Base-by-base conservation (phyloP, 2,888 invertebrate species). In the Leptarthrus brevirostris region DNA sequence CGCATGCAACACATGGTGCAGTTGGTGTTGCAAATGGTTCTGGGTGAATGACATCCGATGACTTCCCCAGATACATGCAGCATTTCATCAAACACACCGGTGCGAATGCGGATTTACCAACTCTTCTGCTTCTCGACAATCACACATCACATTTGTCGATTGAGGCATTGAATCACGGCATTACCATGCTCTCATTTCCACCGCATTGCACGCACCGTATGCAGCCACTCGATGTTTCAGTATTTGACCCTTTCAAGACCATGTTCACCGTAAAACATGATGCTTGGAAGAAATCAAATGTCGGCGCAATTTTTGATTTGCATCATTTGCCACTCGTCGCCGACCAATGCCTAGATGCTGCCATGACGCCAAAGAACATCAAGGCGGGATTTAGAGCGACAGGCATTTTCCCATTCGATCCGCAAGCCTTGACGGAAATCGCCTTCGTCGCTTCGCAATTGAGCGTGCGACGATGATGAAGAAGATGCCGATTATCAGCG, bases 281-380 rank as follows among this genome's bases (percentile, higher is more conserved):
- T 22, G 58, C 16, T n/a, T 58, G 26, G 26, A 30, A n/a, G n/a
- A 58, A n/a, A 14, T 26, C 26, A 5, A 30, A 58, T 22, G 22
- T 30, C n/a, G 58, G 58, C 22, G 58, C 30, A 4, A 58, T 10
- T n/a, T 58, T 58, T 58, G 30, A 58, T 30, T 58, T 58, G 30
- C 58, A 58, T 58, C 58, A 26, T 14, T 24, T 58, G 26, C 58
- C 58, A 30, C 58, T 26, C 58, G 30, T 22, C 8, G 58, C 58
- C 16, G 58, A 58, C 22, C 26, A 58, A 30, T 58, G 58, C 16
- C 24, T 72, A 8, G 89, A 93, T 92, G 81, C 93, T 92, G 84
- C 93, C 93, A 85, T 93, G 93, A 87, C 94, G 93, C 78, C 92
- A 90, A 86, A 93, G 89, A 91, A 93, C 92, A 83, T 90, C 89